phyloP scores from a whole-genome alignment of 2,888 invertebrate species.

The Chalcis sispes region DNA sequence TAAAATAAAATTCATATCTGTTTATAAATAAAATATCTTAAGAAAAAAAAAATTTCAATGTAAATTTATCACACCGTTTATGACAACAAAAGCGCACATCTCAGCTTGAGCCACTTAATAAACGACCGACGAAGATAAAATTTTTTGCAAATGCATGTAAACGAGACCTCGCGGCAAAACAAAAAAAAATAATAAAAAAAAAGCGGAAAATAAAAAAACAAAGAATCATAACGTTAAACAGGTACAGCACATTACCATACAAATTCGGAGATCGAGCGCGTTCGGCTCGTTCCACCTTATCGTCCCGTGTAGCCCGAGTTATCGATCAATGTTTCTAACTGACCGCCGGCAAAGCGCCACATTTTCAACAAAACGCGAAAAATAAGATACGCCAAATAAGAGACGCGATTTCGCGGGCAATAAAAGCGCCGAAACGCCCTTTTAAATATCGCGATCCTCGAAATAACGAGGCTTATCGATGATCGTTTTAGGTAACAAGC shows the following conservation, averaged over 20 bases:
- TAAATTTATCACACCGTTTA: too few species aligned
- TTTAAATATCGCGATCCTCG: conserved; percentile 1
- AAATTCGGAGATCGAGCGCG: conserved; percentile 39
- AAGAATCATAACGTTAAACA: conserved; percentile 33
- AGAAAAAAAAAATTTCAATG: too few species aligned
- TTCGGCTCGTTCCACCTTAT: conserved; percentile 35
- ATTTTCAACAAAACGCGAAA: not conserved
- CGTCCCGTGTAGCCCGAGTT: conserved; percentile 33
- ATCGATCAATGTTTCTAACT: conserved; percentile 44
- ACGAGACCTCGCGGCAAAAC: not conserved
- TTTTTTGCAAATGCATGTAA: conserved; percentile 1
- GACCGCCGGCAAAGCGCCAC: conserved; percentile 5
- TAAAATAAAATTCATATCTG: too few species aligned
- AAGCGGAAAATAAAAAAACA: conserved; percentile 19
- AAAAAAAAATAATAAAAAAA: conserved; percentile 1
- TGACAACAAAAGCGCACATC: too few species aligned
- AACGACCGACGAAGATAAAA: conserved; percentile 19
- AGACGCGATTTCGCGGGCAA: conserved; percentile 11
- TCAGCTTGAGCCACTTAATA: conserved; percentile 24
- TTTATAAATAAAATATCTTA: too few species aligned
- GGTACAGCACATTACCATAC: conserved; percentile 50
- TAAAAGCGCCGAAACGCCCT: conserved; percentile 5
- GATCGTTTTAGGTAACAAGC: too few species aligned
- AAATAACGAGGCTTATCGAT: conserved; percentile 68
- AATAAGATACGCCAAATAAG: conserved; percentile 5